Base-by-base conservation (phyloP, 2,797 vertebrate species). In the Tadarida brasiliensis region DNA sequence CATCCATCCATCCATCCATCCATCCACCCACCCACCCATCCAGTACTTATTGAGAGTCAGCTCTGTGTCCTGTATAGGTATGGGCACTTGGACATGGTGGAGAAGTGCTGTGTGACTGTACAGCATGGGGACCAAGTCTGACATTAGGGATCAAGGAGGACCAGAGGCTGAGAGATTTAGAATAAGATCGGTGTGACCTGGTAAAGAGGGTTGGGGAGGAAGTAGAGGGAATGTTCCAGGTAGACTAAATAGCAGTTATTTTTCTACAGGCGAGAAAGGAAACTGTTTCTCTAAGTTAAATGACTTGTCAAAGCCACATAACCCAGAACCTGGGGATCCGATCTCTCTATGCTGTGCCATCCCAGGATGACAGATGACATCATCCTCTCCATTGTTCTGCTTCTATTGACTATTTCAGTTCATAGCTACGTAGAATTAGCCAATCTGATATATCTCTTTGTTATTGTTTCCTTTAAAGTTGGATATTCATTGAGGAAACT, bases 131-230 rank as follows among this genome's bases (percentile, higher is more conserved):
- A 82, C 20, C 61, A 56, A 14, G 49, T 65, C 28, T 87, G 28
- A 73, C 12, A 9, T 47, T 68, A 44, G 56, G 39, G 20, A 12
- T 74, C 10, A 65, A 76, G 67, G 39, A 73, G 39, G 47, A 16
- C 15, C 35, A 93, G 88, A 87, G n/a, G 19, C 70, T 78, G 57
- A 80, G 78, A 77, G 51, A n/a, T 65, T 83, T 76, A 63, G 73
- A 83, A n/a, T 86, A 49, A 88, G 39, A 33, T 74, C 51, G 39
- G 0, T 39, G 51, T 71, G 77, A 87, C 85, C 82, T 85, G 39
- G 61, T 57, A 59, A 87, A 85, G 63, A 73, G 20, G 30, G 1
- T 10, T 68, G 44, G 20, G n/a, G 33, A 76, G 35, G 61, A 81
- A 49, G 82, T 33, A 17, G 61, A 85, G 28, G 47, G 11, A 51